Base-by-base conservation (phyloP, 2,888 invertebrate genomes). In the Hypomecis atomaria region DNA sequence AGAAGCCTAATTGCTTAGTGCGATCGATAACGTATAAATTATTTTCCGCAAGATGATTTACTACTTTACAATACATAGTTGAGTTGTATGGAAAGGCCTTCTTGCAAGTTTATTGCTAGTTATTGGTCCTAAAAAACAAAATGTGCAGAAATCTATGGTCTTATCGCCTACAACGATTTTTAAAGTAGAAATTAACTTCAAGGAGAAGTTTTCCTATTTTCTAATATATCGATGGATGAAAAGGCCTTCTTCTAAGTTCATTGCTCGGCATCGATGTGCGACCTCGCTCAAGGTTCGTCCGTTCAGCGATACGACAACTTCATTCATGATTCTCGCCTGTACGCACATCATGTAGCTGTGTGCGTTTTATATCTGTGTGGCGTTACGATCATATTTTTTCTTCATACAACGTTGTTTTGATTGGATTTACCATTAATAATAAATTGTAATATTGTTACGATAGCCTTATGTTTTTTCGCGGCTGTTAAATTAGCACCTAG, bases 261-360 rank as follows among this genome's bases (percentile, higher is more conserved):
- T 79, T 84, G 89, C 75, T 83, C 78, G 78, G 74, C 73, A 79
- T 80, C 77, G 76, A 79, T 79, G 82, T 78, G 81, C 83, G 87
- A 86, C 82, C 85, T 85, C 86, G 76, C 71, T 82, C 88, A 90
- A 89, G 89, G 90, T 79, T 83, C 78, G 78, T 85, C 82, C 86
- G 86, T 84, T 85, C 79, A 83, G 77, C 65, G 67, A 78, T 76
- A 69, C 66, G 71, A 72, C 82, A 85, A 83, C 77, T 84, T 85
- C 90, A 90, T 90, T 90, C 87, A 90, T 88, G 77, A 84, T 48
- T 53, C 47, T 43, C 34, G 50, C 11, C 38, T 76, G 73, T 63
- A 65, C 67, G 81, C 77, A 74, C 78, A 11, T 37, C 6, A 10
- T 49, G 44, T 38, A 37, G 47, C 9, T 57, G 52, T 57, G 54